Percentiles rank a stretch among this genome's conserved stretches.
phyloP scores from a whole-genome alignment of 1,140 invertebrate species.

The Prorops nasuta region DNA sequence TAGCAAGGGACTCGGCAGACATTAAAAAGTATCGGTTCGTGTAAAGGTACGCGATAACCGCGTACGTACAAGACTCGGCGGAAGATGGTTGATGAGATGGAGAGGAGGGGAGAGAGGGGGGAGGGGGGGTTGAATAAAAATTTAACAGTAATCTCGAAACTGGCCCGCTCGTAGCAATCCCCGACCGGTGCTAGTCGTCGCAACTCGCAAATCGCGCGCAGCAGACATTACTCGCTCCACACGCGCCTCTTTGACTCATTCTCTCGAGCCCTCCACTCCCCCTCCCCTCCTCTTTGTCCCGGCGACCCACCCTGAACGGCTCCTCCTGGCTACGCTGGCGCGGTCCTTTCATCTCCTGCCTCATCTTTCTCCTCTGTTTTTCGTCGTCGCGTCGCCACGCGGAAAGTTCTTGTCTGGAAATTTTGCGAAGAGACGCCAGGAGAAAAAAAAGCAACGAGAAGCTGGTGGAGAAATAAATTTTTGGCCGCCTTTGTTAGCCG shows the following conservation, averaged over 20 bases:
- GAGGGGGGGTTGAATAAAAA: too few relatives aligned
- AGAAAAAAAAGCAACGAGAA: conserved; percentile 10
- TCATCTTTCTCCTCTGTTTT: conserved; percentile 32
- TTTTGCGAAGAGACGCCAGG: conserved; percentile 24
- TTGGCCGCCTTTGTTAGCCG: too few relatives aligned
- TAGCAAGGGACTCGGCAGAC: too few relatives aligned
- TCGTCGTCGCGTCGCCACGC: conserved; percentile 26
- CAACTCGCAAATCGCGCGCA: background rate
- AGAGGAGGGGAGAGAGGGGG: conserved; percentile 4
- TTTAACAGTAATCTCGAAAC: too few relatives aligned
- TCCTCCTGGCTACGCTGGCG: too few relatives aligned
- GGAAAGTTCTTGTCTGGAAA: conserved; percentile 36
- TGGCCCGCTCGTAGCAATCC: conserved; percentile 33
- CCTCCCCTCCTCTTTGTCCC: background rate
- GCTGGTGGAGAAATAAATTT: conserved; percentile 10
- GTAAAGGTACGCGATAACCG: background rate
- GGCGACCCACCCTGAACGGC: conserved; percentile 1
- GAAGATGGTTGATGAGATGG: too few relatives aligned
- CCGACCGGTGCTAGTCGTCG: conserved; percentile 17
- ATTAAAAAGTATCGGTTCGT: too few relatives aligned
- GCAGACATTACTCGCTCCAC: conserved; percentile 42
- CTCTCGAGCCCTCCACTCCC: too few relatives aligned
- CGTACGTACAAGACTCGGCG: too few relatives aligned
- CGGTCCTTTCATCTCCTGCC: conserved; percentile 40
- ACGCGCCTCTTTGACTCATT: conserved; percentile 37